These are phyloP conservation scores for Electrona antarctica DNA, from an alignment of 2,113 vertebrate species.

Conservation along the genomic window DNA sequence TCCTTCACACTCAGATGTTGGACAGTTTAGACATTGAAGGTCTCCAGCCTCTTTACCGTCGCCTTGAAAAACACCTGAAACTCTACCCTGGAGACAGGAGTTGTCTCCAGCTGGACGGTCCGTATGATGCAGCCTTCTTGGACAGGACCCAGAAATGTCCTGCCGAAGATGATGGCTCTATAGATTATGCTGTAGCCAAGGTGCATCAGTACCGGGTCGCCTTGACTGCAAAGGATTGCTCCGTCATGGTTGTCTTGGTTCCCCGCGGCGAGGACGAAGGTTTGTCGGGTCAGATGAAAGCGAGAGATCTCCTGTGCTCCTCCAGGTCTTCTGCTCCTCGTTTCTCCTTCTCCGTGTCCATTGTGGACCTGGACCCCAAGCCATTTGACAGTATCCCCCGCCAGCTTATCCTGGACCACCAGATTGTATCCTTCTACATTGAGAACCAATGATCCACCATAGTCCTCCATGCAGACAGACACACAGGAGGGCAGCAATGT, in stretches of 20 bases:
- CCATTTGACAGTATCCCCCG: slow-evolving; percentile 91
- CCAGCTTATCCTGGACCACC: slow-evolving; percentile 90
- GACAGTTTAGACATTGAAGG: slow-evolving; percentile 96
- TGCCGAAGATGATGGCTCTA: slow-evolving; percentile 87
- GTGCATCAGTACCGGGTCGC: slow-evolving; percentile 95
- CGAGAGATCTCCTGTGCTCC: not conserved
- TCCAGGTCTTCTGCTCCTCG: slow-evolving; percentile 59
- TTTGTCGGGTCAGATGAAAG: slow-evolving; percentile 78
- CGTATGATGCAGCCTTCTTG: slow-evolving; percentile 89
- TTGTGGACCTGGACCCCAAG: slow-evolving; percentile 95
- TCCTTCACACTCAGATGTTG: slow-evolving; percentile 94
- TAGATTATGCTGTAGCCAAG: slow-evolving; percentile 90
- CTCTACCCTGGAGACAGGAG: slow-evolving; percentile 93
- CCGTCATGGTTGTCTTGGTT: slow-evolving; percentile 92
- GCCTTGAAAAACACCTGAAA: slow-evolving; percentile 90
- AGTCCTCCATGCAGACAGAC: no score
- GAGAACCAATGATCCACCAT: slow-evolving; percentile 64
- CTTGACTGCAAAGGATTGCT: slow-evolving; percentile 98
- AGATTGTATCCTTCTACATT: slow-evolving; percentile 91
- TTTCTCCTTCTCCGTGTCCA: slow-evolving; percentile 89
- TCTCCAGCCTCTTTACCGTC: slow-evolving; percentile 89
- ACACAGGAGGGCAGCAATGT: no score
- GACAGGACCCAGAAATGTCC: slow-evolving; percentile 89
- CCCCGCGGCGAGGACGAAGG: slow-evolving; percentile 86
- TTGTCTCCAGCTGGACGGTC: slow-evolving; percentile 89